Evolutionary conservation across 2,113 vertebrate genomes (phyloP).

Genomic region (Dendropsophus ebraccatus): DNA sequence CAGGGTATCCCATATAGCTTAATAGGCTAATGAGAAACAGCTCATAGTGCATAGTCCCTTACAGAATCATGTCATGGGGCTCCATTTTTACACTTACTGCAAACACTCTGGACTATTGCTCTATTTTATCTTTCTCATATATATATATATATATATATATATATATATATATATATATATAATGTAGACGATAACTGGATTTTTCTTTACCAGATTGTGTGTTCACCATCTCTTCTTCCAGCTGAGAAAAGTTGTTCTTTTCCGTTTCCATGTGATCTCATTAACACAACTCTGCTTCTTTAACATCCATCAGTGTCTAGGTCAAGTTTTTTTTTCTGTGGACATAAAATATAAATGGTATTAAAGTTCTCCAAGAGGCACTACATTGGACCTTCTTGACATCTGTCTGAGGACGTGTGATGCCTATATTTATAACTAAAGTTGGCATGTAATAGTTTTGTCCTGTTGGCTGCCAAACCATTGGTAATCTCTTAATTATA

Average conservation of each 20-base stretch:
- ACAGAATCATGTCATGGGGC: not conserved
- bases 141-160: no score
- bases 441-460: not conserved
- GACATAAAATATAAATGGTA: not conserved
- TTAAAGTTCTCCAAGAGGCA: not conserved
- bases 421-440: not conserved
- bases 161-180: no score
- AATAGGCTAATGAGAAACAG: no score
- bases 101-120: not conserved
- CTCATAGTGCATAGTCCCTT: no score
- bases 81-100: not conserved
- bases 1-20: not conserved
- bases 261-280: constrained; percentile 52
- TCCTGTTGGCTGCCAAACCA: not conserved
- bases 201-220: constrained; percentile 35
- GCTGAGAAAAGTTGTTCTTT: constrained; percentile 35
- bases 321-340: not conserved
- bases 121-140: no score
- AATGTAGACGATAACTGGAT: not conserved
- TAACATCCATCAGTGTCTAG: constrained; percentile 32
- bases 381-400: not conserved
- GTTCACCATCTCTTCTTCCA: constrained; percentile 53
- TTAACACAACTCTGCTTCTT: constrained; percentile 10
- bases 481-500: not conserved
- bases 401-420: not conserved